phyloP scores from a whole-genome alignment of 2,888 invertebrate genomes.

The Mactromeris polynyma region DNA sequence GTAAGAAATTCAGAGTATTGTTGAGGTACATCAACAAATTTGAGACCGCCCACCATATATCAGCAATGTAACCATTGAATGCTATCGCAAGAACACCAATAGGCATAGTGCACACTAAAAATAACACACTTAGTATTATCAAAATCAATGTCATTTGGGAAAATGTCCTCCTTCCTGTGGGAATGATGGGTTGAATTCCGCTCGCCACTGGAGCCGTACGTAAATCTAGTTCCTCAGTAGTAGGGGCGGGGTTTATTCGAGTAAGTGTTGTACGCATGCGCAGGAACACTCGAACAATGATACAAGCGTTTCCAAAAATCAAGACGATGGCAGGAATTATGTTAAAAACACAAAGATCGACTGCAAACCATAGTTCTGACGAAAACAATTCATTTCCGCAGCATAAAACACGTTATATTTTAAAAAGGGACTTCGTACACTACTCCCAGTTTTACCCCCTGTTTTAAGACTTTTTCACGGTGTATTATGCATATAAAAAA shows the following conservation, averaged over 20 bases:
- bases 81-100: background rate
- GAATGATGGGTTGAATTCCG: background rate
- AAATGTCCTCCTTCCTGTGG: background rate
- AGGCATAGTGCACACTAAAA: background rate
- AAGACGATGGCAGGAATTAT: constrained; percentile 74
- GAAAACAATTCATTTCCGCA: background rate
- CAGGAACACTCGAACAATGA: constrained; percentile 64
- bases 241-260: constrained; percentile 54
- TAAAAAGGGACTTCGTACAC: too few relatives aligned
- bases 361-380: background rate
- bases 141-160: constrained; percentile 61
- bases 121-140: constrained; percentile 16
- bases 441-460: too few relatives aligned
- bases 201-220: background rate
- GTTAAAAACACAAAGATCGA: constrained; percentile 34
- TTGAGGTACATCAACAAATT: constrained; percentile 77
- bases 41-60: constrained; percentile 70
- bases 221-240: too few relatives aligned
- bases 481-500: too few relatives aligned
- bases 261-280: constrained; percentile 72
- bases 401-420: too few relatives aligned
- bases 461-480: too few relatives aligned
- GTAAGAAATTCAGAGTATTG: constrained; percentile 76
- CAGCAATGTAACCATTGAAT: constrained; percentile 23
- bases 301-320: constrained; percentile 72